phyloP scores from a whole-genome alignment of 1,140 invertebrate species.

The Bacillus rossius region DNA sequence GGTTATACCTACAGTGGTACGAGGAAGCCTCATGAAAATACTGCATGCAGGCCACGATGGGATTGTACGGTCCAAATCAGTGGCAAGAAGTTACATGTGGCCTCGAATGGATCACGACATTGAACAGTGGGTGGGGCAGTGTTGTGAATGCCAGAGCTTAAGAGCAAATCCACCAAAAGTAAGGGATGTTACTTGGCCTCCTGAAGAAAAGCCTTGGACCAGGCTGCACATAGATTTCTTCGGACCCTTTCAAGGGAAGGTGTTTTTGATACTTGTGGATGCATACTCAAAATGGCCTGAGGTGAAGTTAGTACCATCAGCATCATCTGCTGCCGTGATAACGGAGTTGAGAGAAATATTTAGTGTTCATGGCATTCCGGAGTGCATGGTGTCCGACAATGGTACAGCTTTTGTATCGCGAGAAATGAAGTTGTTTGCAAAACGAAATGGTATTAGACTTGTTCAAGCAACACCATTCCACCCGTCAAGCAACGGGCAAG shows the following conservation, averaged over 20 bases:
- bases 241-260: slow-evolving; percentile 11
- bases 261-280: too few species aligned
- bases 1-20: neutral
- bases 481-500: too few species aligned
- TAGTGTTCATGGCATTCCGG: too few species aligned
- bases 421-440: too few species aligned
- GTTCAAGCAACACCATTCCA: too few species aligned
- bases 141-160: slow-evolving; percentile 1
- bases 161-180: slow-evolving; percentile 19
- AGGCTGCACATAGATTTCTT: slow-evolving; percentile 47
- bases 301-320: too few species aligned
- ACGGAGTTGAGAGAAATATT: too few species aligned
- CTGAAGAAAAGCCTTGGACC: slow-evolving; percentile 39
- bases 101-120: slow-evolving; percentile 40
- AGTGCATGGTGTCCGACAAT: too few species aligned
- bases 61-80: slow-evolving; percentile 37
- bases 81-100: slow-evolving; percentile 42
- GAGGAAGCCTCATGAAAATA: neutral
- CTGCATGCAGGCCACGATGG: neutral
- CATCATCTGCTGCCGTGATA: too few species aligned
- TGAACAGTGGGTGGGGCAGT: slow-evolving; percentile 22
- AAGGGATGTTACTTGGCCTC: slow-evolving; percentile 31
- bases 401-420: too few species aligned
- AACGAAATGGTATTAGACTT: too few species aligned
- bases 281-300: too few species aligned